phyloP scores from a whole-genome alignment of 2,888 invertebrate species.

The Magallana nippona region DNA sequence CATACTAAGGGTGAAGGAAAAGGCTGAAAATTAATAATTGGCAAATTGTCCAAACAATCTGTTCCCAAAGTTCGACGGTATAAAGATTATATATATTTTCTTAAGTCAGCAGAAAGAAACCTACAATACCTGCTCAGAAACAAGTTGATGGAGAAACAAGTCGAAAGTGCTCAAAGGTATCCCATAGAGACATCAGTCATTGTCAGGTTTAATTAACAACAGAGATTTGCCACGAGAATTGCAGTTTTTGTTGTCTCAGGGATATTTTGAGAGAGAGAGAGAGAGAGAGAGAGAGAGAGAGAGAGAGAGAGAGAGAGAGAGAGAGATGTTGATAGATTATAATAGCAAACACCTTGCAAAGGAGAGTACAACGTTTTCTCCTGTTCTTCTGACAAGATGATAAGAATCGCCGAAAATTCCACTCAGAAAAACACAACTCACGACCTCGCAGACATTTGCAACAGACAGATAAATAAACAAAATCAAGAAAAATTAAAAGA shows the following conservation, averaged over 20 bases:
- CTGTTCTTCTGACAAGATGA: constrained; percentile 7
- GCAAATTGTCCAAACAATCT: not conserved
- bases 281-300: constrained; percentile 32
- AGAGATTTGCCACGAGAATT: too few relatives aligned
- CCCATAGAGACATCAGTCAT: constrained; percentile 1
- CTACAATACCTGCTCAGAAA: constrained; percentile 3
- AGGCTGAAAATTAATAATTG: constrained; percentile 13
- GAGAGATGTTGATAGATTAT: not conserved
- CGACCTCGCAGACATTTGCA: not conserved
- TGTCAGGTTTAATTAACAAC: constrained; percentile 10
- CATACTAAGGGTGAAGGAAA: not conserved
- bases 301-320: not conserved
- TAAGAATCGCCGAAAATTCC: not conserved
- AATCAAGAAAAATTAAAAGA: constrained; percentile 8
- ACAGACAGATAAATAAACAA: constrained; percentile 26
- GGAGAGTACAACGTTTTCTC: not conserved
- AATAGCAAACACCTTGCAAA: not conserved
- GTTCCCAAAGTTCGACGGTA: not conserved
- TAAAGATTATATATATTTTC: not conserved
- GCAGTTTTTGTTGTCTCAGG: constrained; percentile 16
- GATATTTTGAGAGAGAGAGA: constrained; percentile 37
- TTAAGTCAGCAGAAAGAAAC: not conserved
- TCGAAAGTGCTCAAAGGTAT: not conserved
- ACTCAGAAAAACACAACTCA: constrained; percentile 11
- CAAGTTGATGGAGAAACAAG: constrained; percentile 10